These are phyloP conservation scores for Fabriciana adippe DNA, from an alignment of 2,888 invertebrate genomes.

Conservation along the genomic window DNA sequence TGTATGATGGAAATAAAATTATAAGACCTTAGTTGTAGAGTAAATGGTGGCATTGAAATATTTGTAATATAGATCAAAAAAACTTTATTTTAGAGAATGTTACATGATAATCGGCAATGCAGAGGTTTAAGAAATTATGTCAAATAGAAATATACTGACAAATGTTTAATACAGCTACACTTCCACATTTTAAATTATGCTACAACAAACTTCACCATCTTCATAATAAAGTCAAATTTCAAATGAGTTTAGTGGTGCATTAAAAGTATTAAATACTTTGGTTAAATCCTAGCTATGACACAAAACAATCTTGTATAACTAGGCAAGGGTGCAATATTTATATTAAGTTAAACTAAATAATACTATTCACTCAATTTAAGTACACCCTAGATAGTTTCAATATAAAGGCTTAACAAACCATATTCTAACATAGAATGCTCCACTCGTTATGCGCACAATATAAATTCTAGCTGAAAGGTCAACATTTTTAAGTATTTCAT, in stretches of 20 bases:
- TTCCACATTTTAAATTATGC: conserved; percentile 73
- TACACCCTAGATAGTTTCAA: conserved; percentile 58
- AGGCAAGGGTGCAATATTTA: conserved; percentile 64
- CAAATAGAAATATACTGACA: conserved; percentile 77
- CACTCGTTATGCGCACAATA: conserved; percentile 46
- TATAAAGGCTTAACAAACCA: conserved; percentile 53
- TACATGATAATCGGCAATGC: conserved; percentile 82
- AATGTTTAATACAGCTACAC: conserved; percentile 75
- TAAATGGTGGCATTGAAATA: conserved; percentile 10
- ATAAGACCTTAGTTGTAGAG: background rate
- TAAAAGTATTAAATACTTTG: conserved; percentile 59
- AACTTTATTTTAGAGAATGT: conserved; percentile 82
- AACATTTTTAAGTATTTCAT: conserved; percentile 43
- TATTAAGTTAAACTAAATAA: conserved; percentile 58
- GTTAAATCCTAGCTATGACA: conserved; percentile 55
- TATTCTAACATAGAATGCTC: conserved; percentile 50
- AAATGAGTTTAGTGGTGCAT: conserved; percentile 66
- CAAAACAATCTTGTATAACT: conserved; percentile 62
- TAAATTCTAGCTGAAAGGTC: conserved; percentile 60
- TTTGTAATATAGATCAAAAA: conserved; percentile 74
- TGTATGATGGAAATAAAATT: background rate
- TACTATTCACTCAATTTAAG: conserved; percentile 54
- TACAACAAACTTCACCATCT: conserved; percentile 71
- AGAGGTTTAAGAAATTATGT: conserved; percentile 78
- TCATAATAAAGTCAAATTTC: conserved; percentile 63